These are phyloP conservation scores for Brachyopa scutellaris DNA, from an alignment of 2,888 invertebrate genomes.

Conservation along the genomic window DNA sequence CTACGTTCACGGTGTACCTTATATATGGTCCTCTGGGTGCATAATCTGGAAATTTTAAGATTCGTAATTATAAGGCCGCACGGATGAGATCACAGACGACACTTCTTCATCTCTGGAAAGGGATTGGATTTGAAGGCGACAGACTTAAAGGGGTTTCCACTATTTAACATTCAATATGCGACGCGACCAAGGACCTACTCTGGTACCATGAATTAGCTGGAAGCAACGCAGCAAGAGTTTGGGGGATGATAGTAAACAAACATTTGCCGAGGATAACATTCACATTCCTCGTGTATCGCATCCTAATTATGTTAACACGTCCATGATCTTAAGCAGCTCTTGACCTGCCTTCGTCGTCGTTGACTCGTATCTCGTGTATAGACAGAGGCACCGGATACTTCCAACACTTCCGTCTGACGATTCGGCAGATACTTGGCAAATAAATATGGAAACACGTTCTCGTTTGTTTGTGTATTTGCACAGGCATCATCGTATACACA, in stretches of 20 bases:
- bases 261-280: conserved; percentile 67
- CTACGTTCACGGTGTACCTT: no score
- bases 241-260: conserved; percentile 35
- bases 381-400: conserved; percentile 50
- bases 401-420: conserved; percentile 55
- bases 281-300: conserved; percentile 61
- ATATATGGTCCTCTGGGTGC: no score
- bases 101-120: not conserved
- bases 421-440: conserved; percentile 20
- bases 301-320: conserved; percentile 71
- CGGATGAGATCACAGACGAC: conserved; percentile 48
- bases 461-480: conserved; percentile 43
- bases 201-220: conserved; percentile 10
- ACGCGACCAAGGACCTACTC: no score
- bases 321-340: conserved; percentile 62
- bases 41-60: conserved; percentile 49
- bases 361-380: no score
- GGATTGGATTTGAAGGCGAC: conserved; percentile 24
- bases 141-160: conserved; percentile 15
- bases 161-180: not conserved
- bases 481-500: conserved; percentile 37
- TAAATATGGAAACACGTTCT: not conserved
- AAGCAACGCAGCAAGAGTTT: not conserved
- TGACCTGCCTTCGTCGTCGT: conserved; percentile 39
- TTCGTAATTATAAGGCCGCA: conserved; percentile 58